Evolutionary conservation across 2,888 invertebrate genomes (phyloP), one percentile per base, ranked within the genome.

Genomic region (Napeogenes sylphis): DNA sequence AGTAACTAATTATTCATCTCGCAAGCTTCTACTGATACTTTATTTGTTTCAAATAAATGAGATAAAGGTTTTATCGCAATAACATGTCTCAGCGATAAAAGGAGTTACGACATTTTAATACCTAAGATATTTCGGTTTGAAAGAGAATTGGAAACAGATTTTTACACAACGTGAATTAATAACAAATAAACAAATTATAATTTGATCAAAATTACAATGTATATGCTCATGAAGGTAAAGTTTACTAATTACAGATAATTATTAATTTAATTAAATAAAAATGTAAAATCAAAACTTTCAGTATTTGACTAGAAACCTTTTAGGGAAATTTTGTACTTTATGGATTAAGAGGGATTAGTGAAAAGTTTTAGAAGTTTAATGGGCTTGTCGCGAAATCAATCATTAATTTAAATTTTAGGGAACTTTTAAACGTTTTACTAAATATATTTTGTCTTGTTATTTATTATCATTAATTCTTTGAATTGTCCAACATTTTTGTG

Each of bases 261-360:
- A 51, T 30, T 30, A 10, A 30, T 51, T 30, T 51, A 51, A 51
- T 51, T 51, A 51, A 51, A 12, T 51, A 51, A 51, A 51, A 51
- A 51, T 51, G 51, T 51, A 30, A 10, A 51, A 51, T 51, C 47
- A 30, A 51, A 51, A 51, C 51, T 51, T 51, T 30, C 47, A 21
- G 47, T 21, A 47, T 47, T 47, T 47, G 14, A 47, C 63, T 61
- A 59, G 65, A 65, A 67, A 65, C 64, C 61, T 65, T 65, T 63
- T 61, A 59, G 61, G 53, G 64, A 64, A 63, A 67, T 65, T 63
- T 65, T 53, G 61, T 61, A 61, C 51, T 56, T 63, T 47, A 59
- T 61, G 63, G 67, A 67, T 67, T 67, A 67, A 65, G 63, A 67
- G 65, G 63, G 60, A 61, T 67, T 67, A 57, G 61, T 54, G 58